Evolutionary conservation across 2,113 vertebrate genomes (phyloP).

Genomic region (Gulo gulo): DNA sequence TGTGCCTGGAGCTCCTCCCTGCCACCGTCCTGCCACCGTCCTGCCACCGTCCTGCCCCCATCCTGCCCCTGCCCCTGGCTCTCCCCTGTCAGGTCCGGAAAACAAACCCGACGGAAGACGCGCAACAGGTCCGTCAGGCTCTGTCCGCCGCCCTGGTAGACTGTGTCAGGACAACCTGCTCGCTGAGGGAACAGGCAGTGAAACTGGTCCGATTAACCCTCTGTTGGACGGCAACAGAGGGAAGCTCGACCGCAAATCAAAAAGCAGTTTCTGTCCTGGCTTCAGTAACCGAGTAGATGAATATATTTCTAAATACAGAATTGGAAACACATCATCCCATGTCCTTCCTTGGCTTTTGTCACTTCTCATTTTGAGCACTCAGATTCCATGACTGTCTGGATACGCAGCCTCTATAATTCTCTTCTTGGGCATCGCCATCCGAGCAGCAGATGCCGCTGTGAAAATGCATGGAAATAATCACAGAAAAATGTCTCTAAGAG

Average conservation of each 20-base stretch:
- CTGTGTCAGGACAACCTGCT: too few relatives aligned
- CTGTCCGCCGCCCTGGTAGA: not conserved
- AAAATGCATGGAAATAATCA: conserved; percentile 65
- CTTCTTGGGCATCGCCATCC: conserved; percentile 53
- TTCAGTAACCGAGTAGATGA: not conserved
- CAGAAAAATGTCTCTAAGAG: conserved; percentile 64
- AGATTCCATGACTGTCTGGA: conserved; percentile 53
- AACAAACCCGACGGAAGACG: too few relatives aligned
- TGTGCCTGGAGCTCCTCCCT: not conserved
- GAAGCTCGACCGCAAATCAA: conserved; percentile 46
- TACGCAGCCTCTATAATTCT: conserved; percentile 66
- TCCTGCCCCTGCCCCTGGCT: fast-evolving
- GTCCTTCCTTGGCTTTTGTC: conserved; percentile 64
- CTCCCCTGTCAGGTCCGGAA: not conserved
- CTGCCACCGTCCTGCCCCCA: too few relatives aligned
- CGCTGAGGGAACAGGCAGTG: fast-evolving
- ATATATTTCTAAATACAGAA: conserved; percentile 63
- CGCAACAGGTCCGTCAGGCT: fast-evolving
- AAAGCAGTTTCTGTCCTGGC: not conserved
- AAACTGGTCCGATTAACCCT: conserved; percentile 2
- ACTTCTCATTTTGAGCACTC: conserved; percentile 41
- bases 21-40: too few relatives aligned
- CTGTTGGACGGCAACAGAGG: not conserved
- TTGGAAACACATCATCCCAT: conserved; percentile 60
- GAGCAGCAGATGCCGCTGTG: conserved; percentile 61